Percentiles rank a stretch among this genome's conserved stretches.
Conservation (phyloP, 2,888 invertebrate genomes). For the Eledona agricola region DNA sequence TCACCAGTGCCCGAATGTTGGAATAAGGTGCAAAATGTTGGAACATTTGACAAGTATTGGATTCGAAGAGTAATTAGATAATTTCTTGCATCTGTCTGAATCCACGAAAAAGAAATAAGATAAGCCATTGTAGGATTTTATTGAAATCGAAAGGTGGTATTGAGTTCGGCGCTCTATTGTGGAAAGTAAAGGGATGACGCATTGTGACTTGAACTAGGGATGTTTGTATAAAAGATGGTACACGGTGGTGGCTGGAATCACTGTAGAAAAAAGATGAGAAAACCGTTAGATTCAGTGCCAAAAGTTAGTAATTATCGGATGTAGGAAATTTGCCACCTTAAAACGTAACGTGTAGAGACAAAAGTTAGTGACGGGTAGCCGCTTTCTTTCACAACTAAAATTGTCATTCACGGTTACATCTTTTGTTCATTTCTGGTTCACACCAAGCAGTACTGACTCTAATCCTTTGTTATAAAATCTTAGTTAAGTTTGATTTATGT, state of each 20-base stretch:
- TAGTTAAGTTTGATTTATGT: constrained; percentile 16
- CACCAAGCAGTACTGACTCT: constrained; percentile 14
- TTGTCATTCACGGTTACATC: constrained; percentile 30
- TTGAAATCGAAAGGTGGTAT: constrained; percentile 33
- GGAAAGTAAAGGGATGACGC: constrained; percentile 36
- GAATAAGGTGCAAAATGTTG: constrained; percentile 1
- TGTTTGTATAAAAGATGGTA: constrained; percentile 44
- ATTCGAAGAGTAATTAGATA: too few relatives aligned
- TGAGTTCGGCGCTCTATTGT: constrained; percentile 32
- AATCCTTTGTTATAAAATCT: constrained; percentile 26
- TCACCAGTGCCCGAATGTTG: constrained; percentile 1
- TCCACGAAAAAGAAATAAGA: too few relatives aligned
- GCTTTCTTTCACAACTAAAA: constrained; percentile 25
- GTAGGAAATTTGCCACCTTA: constrained; percentile 16
- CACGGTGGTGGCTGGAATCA: constrained; percentile 35
- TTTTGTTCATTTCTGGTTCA: constrained; percentile 33
- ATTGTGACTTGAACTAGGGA: constrained; percentile 43
- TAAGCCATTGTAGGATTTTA: constrained; percentile 18
- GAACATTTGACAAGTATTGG: constrained; percentile 4
- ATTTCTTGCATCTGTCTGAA: too few relatives aligned
- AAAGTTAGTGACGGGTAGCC: constrained; percentile 24
- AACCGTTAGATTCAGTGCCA: constrained; percentile 40
- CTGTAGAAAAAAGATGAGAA: constrained; percentile 35
- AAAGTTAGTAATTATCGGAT: constrained; percentile 38
- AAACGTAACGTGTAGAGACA: constrained; percentile 22